Percentiles rank a stretch among this genome's conserved stretches.
Conservation (phyloP, 1,140 invertebrate species). For the Eriocheir sinensis region DNA sequence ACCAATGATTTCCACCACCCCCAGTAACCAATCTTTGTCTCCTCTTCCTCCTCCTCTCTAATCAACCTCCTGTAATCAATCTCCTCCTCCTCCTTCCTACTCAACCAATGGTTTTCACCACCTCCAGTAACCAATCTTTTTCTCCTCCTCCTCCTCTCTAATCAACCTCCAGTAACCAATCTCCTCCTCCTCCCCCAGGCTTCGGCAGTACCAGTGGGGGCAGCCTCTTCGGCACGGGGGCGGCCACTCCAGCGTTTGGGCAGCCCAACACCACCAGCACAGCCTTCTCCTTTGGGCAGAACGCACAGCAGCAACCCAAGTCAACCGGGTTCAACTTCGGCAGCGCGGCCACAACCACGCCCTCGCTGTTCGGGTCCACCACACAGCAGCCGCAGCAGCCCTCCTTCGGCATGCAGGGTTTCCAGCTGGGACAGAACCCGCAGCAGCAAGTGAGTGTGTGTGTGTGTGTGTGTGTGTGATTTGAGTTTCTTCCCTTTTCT, state of each 20-base stretch:
- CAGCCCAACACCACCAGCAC: constrained; percentile 68
- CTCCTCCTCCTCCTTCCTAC: background rate
- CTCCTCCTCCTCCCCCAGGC: constrained; percentile 27
- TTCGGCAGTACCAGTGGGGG: constrained; percentile 72
- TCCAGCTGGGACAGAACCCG: constrained; percentile 55
- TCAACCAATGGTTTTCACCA: too few species aligned
- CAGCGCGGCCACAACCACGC: constrained; percentile 54
- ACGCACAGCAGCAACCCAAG: constrained; percentile 65
- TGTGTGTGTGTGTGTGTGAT: too few species aligned
- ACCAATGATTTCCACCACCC: too few species aligned
- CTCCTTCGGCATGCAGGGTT: constrained; percentile 52
- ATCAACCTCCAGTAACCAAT: background rate
- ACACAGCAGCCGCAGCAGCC: constrained; percentile 43
- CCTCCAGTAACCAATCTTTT: too few species aligned
- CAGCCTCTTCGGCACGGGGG: constrained; percentile 64
- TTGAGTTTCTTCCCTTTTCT: background rate
- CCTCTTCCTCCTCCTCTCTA: too few species aligned
- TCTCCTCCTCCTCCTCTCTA: too few species aligned
- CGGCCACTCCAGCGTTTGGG: constrained; percentile 61
- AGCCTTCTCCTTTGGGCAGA: constrained; percentile 76
- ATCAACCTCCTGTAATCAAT: background rate
- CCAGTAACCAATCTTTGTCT: too few species aligned
- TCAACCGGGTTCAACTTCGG: constrained; percentile 65
- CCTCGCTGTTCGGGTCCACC: constrained; percentile 67
- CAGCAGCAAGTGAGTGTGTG: constrained; percentile 63